These are phyloP conservation scores for Seira sanloemensis DNA, from an alignment of 2,888 invertebrate species.

Conservation along the genomic window DNA sequence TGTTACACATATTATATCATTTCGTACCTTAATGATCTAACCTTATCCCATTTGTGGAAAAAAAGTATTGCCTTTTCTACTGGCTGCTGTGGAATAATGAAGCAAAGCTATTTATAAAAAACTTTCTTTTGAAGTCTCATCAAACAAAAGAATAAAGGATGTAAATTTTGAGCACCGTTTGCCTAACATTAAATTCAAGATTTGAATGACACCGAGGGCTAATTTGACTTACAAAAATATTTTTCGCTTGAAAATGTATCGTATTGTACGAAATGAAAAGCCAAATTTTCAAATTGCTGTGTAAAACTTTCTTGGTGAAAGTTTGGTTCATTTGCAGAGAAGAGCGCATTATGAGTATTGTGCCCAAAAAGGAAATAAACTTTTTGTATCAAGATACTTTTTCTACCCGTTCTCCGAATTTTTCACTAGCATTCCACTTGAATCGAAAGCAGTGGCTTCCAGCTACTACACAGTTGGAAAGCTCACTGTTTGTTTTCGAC, in stretches of 20 bases:
- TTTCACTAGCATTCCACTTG: too few species aligned
- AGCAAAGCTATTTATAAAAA: neutral
- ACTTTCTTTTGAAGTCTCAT: neutral
- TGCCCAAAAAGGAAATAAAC: neutral
- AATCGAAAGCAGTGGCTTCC: too few species aligned
- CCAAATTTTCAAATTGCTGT: neutral
- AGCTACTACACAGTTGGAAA: too few species aligned
- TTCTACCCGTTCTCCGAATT: too few species aligned
- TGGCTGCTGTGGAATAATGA: neutral
- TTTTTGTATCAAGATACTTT: too few species aligned
- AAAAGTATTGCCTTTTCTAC: neutral
- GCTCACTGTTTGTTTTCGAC: too few species aligned
- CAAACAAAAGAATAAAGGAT: neutral
- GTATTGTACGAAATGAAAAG: neutral
- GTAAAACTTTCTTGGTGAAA: neutral
- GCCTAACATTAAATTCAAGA: neutral
- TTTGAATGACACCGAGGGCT: neutral
- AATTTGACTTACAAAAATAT: conserved; percentile 5
- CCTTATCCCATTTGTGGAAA: neutral
- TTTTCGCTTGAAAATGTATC: neutral
- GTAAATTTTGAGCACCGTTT: neutral
- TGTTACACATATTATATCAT: neutral
- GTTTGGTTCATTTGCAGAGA: neutral
- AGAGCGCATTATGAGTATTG: neutral
- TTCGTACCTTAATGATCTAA: neutral